Conservation (phyloP, 2,888 invertebrate species). For the Mongoloraphidia duomilia region DNA sequence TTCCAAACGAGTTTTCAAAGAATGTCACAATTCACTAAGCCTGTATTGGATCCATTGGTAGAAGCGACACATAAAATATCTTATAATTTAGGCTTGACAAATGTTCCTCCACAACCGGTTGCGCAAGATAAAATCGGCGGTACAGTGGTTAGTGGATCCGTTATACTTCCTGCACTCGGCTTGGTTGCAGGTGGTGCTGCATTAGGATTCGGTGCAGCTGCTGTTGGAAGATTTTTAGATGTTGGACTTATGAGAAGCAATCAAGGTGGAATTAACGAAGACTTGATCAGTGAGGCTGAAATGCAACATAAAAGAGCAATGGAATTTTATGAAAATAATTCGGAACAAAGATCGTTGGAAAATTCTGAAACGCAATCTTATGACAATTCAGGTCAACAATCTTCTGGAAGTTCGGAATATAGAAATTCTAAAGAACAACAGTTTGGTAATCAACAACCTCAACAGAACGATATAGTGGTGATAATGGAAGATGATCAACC, state of each 20-base stretch:
- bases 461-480: conserved; percentile 17
- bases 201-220: conserved; percentile 64
- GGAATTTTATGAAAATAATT: conserved; percentile 13
- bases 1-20: conserved; percentile 55
- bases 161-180: conserved; percentile 60
- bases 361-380: no score
- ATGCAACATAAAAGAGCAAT: conserved; percentile 44
- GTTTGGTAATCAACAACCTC: neutral
- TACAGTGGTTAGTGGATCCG: conserved; percentile 39
- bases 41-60: conserved; percentile 56
- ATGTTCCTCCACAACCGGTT: conserved; percentile 27
- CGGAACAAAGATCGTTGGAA: no score
- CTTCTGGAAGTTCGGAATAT: no score
- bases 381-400: no score
- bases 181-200: conserved; percentile 73
- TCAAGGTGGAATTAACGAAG: conserved; percentile 3
- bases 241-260: conserved; percentile 42
- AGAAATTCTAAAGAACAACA: no score
- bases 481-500: conserved; percentile 18
- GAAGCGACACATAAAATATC: conserved; percentile 70
- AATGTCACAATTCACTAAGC: conserved; percentile 49
- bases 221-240: conserved; percentile 56
- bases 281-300: conserved; percentile 27
- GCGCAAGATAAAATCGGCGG: conserved; percentile 51
- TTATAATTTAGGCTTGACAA: conserved; percentile 54